phyloP scores from a whole-genome alignment of 2,113 vertebrate genomes.

The Eretmochelys imbricata region DNA sequence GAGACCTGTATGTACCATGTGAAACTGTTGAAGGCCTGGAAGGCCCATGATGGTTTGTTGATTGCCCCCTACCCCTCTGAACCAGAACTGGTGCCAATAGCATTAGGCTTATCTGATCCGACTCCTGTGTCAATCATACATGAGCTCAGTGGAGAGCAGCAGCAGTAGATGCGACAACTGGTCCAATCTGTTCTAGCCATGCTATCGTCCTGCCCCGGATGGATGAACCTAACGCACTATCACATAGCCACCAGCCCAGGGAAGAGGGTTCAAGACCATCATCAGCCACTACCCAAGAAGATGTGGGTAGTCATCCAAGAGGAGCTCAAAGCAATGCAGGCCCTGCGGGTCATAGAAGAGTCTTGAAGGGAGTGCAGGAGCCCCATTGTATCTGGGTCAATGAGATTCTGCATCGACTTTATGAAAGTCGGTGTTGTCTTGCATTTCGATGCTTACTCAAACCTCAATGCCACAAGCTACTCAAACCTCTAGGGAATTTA shows the following conservation, averaged over 20 bases:
- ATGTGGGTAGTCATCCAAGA: neutral
- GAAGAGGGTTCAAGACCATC: neutral
- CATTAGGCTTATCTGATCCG: neutral
- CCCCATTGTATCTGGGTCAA: neutral
- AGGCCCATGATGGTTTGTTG: neutral
- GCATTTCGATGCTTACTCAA: neutral
- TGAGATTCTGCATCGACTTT: neutral
- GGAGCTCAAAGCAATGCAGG: no score
- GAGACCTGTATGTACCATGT: accelerated
- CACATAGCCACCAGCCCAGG: neutral
- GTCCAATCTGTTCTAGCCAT: neutral
- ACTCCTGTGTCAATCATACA: neutral
- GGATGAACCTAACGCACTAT: neutral
- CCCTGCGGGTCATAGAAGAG: neutral
- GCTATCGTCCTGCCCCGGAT: neutral
- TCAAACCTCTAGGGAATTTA: neutral
- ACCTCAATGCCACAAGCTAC: neutral
- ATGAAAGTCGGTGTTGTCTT: neutral
- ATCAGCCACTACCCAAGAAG: neutral
- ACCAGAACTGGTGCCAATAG: neutral
- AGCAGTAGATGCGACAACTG: neutral
- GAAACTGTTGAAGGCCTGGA: neutral
- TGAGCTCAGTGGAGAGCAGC: neutral
- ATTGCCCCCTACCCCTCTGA: neutral
- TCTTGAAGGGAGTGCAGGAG: neutral